These are phyloP conservation scores for Neocrepidodera transversa DNA, from an alignment of 2,888 invertebrate genomes.

Conservation along the genomic window DNA sequence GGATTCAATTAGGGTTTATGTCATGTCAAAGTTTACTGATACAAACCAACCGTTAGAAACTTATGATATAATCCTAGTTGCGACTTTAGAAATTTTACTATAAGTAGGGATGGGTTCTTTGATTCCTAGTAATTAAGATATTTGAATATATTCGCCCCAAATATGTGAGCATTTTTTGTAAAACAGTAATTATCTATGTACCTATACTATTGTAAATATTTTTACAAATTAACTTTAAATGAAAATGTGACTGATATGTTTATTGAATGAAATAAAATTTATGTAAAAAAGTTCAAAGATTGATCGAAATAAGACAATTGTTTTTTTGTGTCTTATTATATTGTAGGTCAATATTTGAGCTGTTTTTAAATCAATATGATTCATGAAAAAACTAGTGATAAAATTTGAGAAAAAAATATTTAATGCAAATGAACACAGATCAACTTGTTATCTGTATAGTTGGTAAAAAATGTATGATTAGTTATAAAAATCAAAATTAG, in stretches of 20 bases:
- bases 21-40: too few species aligned
- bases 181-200: background rate
- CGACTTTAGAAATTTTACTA: slow-evolving; percentile 31
- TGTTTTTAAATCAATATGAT: slow-evolving; percentile 28
- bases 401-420: too few species aligned
- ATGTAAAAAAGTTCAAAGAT: slow-evolving; percentile 47
- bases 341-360: slow-evolving; percentile 59
- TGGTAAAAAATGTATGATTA: too few species aligned
- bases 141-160: slow-evolving; percentile 1
- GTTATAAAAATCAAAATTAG: too few species aligned
- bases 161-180: background rate
- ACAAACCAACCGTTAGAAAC: too few species aligned
- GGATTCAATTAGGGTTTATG: too few species aligned
- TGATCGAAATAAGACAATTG: slow-evolving; percentile 57
- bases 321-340: slow-evolving; percentile 55
- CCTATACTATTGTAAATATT: slow-evolving; percentile 4
- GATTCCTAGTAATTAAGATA: slow-evolving; percentile 23
- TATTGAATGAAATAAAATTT: slow-evolving; percentile 10
- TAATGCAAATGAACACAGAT: too few species aligned
- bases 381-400: slow-evolving; percentile 15
- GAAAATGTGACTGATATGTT: slow-evolving; percentile 23
- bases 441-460: too few species aligned
- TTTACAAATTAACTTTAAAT: slow-evolving; percentile 10
- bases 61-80: too few species aligned
- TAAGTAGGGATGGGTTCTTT: slow-evolving; percentile 49